Conservation (phyloP, 2,888 invertebrate genomes). For the Xylophagus ater region DNA sequence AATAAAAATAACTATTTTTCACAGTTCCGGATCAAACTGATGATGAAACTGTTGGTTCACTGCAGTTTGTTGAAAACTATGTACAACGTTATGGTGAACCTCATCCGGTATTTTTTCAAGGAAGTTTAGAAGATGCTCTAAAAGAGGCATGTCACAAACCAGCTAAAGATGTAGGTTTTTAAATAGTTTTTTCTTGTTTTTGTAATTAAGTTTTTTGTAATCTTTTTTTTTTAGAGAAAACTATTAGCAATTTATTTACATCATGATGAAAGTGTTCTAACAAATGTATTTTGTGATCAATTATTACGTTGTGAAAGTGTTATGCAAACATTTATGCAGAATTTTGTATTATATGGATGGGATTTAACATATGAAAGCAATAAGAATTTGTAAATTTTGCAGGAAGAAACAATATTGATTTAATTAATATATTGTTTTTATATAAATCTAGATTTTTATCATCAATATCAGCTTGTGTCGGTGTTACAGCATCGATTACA, state of each 20-base stretch:
- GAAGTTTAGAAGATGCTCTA: slow-evolving; percentile 80
- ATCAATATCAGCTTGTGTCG: slow-evolving; percentile 65
- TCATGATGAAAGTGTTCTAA: slow-evolving; percentile 87
- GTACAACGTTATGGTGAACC: slow-evolving; percentile 64
- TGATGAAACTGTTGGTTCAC: slow-evolving; percentile 74
- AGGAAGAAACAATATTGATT: too few relatives aligned
- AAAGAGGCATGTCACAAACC: slow-evolving; percentile 81
- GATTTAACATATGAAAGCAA: slow-evolving; percentile 86
- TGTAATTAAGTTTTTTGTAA: slow-evolving; percentile 1
- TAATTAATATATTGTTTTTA: too few relatives aligned
- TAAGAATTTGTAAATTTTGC: slow-evolving; percentile 58
- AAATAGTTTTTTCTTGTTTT: background rate
- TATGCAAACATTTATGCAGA: slow-evolving; percentile 74
- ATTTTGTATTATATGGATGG: slow-evolving; percentile 96
- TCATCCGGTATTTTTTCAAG: slow-evolving; percentile 84
- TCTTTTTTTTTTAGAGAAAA: slow-evolving; percentile 57
- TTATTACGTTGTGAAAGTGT: slow-evolving; percentile 85
- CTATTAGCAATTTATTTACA: slow-evolving; percentile 91
- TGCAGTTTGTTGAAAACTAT: slow-evolving; percentile 80
- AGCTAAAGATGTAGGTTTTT: slow-evolving; percentile 69
- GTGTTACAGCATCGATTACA: slow-evolving; percentile 71
- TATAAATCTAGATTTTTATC: slow-evolving; percentile 52
- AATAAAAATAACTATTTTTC: background rate
- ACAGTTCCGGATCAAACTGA: slow-evolving; percentile 77
- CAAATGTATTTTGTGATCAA: slow-evolving; percentile 96